Evolutionary conservation across 2,113 vertebrate species (phyloP).

Genomic region (Bufo gargarizans): DNA sequence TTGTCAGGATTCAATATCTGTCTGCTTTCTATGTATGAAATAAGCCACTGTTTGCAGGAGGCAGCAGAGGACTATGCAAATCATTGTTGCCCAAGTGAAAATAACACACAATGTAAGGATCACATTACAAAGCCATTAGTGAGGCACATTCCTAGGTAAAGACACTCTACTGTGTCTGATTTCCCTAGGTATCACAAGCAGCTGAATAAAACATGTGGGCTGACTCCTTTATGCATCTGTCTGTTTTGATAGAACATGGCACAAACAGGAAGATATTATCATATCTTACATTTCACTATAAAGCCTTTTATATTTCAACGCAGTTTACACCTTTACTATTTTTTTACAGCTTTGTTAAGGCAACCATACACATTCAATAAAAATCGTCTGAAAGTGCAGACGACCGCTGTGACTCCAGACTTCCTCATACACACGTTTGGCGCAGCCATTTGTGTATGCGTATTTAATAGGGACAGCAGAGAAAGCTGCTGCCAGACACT

Average conservation of each 20-base stretch:
- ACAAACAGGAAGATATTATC: constrained; percentile 38
- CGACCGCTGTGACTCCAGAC: no score
- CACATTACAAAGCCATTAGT: neutral
- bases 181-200: neutral
- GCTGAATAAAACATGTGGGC: constrained; percentile 39
- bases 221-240: constrained; percentile 22
- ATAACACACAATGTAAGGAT: neutral
- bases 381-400: no score
- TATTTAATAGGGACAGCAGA: no score
- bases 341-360: neutral
- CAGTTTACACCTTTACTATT: neutral
- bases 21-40: neutral
- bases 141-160: neutral
- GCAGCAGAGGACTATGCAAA: neutral
- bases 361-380: no score
- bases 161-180: neutral
- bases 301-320: neutral
- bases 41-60: neutral
- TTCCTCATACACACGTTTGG: no score
- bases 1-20: neutral
- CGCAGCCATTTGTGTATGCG: no score
- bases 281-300: neutral
- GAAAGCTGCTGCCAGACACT: no score
- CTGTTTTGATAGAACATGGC: constrained; percentile 21
- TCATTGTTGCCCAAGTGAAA: neutral